Evolutionary conservation across 2,888 invertebrate genomes (phyloP).

Genomic region (Apocheima hispidaria): DNA sequence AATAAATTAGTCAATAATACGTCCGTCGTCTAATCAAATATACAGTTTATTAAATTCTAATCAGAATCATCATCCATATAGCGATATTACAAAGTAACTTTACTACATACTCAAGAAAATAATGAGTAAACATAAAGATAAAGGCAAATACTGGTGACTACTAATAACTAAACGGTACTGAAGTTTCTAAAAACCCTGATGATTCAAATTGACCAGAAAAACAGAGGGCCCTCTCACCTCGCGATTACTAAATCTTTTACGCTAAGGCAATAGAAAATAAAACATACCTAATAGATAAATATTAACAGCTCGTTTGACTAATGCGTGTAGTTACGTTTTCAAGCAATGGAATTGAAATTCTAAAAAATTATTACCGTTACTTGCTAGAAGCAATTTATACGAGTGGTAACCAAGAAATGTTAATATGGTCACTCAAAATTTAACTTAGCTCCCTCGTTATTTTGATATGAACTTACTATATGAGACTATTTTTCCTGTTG

Average conservation of each 20-base stretch:
- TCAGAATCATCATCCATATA: too few relatives aligned
- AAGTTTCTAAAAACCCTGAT: conserved; percentile 19
- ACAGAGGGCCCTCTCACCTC: conserved; percentile 16
- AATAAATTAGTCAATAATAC: too few relatives aligned
- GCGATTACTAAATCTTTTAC: conserved; percentile 17
- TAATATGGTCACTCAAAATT: not conserved
- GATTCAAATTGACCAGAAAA: conserved; percentile 26
- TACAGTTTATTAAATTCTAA: too few relatives aligned
- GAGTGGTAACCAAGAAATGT: not conserved
- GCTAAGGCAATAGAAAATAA: conserved; percentile 17
- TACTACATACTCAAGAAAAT: not conserved
- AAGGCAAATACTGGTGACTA: conserved; percentile 11
- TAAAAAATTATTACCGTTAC: not conserved
- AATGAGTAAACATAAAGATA: too few relatives aligned
- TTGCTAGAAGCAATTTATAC: not conserved
- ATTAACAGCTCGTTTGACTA: too few relatives aligned
- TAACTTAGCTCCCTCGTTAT: not conserved
- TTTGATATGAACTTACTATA: not conserved
- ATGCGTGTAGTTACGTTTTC: not conserved
- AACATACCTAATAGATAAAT: conserved; percentile 1
- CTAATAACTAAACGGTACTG: conserved; percentile 18
- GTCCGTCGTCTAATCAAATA: too few relatives aligned
- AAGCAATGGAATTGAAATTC: not conserved
- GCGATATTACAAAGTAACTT: not conserved
- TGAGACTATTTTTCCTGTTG: not conserved